Conservation (phyloP, 2,113 vertebrate species). For the Pungitius pungitius region DNA sequence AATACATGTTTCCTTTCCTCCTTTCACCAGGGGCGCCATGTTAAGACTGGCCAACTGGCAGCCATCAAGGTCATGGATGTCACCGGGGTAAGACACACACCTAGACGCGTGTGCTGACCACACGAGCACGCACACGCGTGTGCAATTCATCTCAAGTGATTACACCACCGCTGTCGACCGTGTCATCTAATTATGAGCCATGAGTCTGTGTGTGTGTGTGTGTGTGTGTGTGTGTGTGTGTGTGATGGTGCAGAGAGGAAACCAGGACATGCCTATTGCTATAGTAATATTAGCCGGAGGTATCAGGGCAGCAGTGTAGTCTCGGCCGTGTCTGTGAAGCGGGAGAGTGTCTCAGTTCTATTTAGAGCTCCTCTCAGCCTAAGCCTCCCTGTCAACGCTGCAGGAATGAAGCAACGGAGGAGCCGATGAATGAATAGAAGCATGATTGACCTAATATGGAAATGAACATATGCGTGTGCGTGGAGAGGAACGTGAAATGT, state of each 20-base stretch:
- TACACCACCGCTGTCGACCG: slow-evolving; percentile 34
- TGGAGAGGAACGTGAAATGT: background rate
- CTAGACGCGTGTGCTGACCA: background rate
- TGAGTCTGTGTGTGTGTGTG: slow-evolving; percentile 49
- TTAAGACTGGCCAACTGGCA: slow-evolving; percentile 81
- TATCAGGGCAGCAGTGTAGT: slow-evolving; percentile 64
- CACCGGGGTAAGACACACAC: slow-evolving; percentile 75
- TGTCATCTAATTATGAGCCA: slow-evolving; percentile 66
- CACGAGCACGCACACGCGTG: slow-evolving; percentile 47
- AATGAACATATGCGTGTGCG: background rate
- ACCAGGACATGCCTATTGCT: slow-evolving; percentile 68
- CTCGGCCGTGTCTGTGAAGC: slow-evolving; percentile 61
- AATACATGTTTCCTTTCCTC: slow-evolving; percentile 8
- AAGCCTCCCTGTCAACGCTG: slow-evolving; percentile 46
- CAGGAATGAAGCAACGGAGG: slow-evolving; percentile 33
- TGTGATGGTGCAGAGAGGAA: slow-evolving; percentile 54
- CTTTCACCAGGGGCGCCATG: slow-evolving; percentile 79
- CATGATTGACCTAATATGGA: slow-evolving; percentile 32
- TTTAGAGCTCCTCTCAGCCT: slow-evolving; percentile 62
- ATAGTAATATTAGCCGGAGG: slow-evolving; percentile 69
- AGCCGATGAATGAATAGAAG: slow-evolving; percentile 21
- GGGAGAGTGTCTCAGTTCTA: slow-evolving; percentile 67
- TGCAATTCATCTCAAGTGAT: slow-evolving; percentile 55
- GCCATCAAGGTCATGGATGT: slow-evolving; percentile 85
- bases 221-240: slow-evolving; percentile 7